Evolutionary conservation across 1,140 invertebrate species (phyloP), one percentile per base, ranked within the genome.

Genomic region (Caerostris darwini): DNA sequence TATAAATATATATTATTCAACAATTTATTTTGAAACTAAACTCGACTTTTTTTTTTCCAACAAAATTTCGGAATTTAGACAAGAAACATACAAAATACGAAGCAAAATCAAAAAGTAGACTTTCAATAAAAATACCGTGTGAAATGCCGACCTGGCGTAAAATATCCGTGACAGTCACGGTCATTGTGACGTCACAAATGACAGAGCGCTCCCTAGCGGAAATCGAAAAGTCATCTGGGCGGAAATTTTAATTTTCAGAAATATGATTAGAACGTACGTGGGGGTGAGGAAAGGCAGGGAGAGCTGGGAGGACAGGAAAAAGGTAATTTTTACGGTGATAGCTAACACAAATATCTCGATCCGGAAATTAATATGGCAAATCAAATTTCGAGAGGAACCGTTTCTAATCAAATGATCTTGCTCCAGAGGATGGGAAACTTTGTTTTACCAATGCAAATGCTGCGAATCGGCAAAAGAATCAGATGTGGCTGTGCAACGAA

Each of bases 201-300:
- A 59, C 17, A 34, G 8, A 34, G 67, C 67, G 67, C 67, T 71
- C 8, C 67, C 67, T 71, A 34, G 67, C 81, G 81, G 81, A 82
- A 82, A 82, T 82, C 81, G 81, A 82, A 82, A 54, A 82, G 19
- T 17, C 81, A 82, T 3, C 19, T 82, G 81, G 53, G 81, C 8
- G 19, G 50, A 82, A 82, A 82, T 82, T 82, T 82, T 82, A 82
- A 82, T 82, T 82, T 54, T 34, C 81, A 50, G 53, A 82, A 82
- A 82, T 53, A 82, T 82, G 81, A 82, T 82, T 82, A 82, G 34
- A 53, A 6, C 58, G 7, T 7, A 7, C 10, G 58, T 2, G 3
- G 17, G 12, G 34, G 67, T 64, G 7, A 64, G 17, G 17, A 64
- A 3, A 64, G 61, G 17, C 61, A 34, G 34, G 34, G 34, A 3